These are phyloP conservation scores for Bagarius yarrelli DNA, from an alignment of 2,113 vertebrate genomes.

Conservation along the genomic window DNA sequence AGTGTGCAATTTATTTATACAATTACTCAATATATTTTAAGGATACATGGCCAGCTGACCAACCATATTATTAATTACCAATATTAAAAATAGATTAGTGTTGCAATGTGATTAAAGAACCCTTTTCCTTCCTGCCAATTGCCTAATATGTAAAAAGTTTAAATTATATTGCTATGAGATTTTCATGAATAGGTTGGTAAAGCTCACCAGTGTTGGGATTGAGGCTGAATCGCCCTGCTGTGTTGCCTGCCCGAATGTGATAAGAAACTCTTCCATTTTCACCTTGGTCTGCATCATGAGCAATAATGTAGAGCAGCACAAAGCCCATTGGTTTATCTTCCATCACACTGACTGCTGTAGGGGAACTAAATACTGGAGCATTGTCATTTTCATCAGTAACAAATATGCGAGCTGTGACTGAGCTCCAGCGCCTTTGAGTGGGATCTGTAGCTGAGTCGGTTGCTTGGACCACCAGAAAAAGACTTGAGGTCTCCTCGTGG, in stretches of 20 bases:
- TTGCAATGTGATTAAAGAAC: background rate
- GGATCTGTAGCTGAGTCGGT: slow-evolving; percentile 79
- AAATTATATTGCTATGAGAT: background rate
- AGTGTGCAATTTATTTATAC: background rate
- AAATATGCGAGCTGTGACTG: slow-evolving; percentile 84
- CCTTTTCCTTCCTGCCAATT: background rate
- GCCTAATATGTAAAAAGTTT: background rate
- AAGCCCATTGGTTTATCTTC: slow-evolving; percentile 89
- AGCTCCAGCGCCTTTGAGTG: slow-evolving; percentile 79
- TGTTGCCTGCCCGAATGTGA: slow-evolving; percentile 77
- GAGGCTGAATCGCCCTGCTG: slow-evolving; percentile 80
- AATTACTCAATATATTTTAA: background rate
- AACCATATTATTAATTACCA: background rate
- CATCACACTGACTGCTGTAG: slow-evolving; percentile 76
- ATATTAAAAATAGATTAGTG: background rate
- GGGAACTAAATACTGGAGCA: slow-evolving; percentile 78
- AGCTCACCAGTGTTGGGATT: slow-evolving; percentile 84
- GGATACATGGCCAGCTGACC: background rate
- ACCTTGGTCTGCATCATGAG: slow-evolving; percentile 83
- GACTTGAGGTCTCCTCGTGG: slow-evolving; percentile 77
- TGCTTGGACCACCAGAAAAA: slow-evolving; percentile 85
- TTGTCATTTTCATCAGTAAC: slow-evolving; percentile 94
- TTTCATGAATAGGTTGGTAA: slow-evolving; percentile 8
- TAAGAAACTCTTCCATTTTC: slow-evolving; percentile 90
- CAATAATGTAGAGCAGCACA: slow-evolving; percentile 83